A percentile compares a stretch with the other conserved stretches of the same genome.
phyloP scores from a whole-genome alignment of 2,113 vertebrate species.

The Phalacrocorax aristotelis region DNA sequence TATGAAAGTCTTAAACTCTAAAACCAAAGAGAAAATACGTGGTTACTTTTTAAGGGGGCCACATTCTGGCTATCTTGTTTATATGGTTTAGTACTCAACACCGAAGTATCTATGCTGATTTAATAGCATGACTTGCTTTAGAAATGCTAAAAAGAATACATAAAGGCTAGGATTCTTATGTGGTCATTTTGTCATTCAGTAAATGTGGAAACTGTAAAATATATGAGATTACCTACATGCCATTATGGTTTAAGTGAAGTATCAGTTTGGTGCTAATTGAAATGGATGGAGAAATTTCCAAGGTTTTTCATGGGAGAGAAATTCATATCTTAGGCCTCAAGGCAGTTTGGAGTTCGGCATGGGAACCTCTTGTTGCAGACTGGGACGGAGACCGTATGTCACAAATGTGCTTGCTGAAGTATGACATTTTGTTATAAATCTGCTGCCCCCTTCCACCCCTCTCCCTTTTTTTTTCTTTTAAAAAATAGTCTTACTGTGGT shows the following conservation, averaged over 20 bases:
- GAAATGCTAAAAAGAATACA: background rate
- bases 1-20: background rate
- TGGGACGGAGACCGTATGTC: rapidly evolving
- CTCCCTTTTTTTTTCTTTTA: background rate
- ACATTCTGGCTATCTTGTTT: background rate
- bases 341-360: background rate
- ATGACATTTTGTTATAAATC: background rate
- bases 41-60: background rate
- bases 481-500: background rate
- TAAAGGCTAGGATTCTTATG: background rate
- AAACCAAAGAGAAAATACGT: background rate
- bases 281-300: background rate
- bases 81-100: background rate
- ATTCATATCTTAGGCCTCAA: background rate
- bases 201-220: background rate
- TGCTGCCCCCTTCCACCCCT: background rate
- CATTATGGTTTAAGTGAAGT: background rate
- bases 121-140: background rate
- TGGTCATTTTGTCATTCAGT: background rate
- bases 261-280: background rate
- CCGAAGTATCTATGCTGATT: background rate
- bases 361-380: background rate
- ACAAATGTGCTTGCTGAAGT: background rate
- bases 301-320: background rate
- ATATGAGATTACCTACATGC: background rate